Base-by-base conservation (phyloP, 2,113 vertebrate species). In the Piprites chloris region DNA sequence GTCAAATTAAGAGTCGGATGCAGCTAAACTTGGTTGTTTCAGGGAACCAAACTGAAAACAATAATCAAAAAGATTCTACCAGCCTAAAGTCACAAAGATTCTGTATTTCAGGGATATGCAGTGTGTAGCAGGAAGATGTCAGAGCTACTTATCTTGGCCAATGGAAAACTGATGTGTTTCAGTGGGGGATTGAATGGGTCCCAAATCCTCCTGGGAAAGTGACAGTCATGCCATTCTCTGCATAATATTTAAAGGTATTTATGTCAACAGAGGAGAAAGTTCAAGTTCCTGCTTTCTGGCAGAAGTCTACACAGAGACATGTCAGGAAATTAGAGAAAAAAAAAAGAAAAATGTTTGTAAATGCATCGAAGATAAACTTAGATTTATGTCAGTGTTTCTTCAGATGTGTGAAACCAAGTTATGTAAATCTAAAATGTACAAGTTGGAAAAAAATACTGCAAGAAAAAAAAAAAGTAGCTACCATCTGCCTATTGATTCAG, bases 401-500 rank as follows among this genome's bases (percentile, higher is more conserved):
- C 92, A 93, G 88, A 97, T 85, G 90, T 95, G 90, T 96, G 91
- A 97, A 96, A 89, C 28, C 53, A 93, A 94, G 68, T 85, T 97
- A 77, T 96, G 96, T 97, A 96, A 96, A 96, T 94, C 89, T 87
- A 91, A 93, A 90, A 59, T 95, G 82, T 78, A 50, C 41, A 85
- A 92, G 86, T 77, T 85, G 88, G 37, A 32, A 84, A 93, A 87
- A 87, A 93, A 30, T 32, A 44, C 18, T 23, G 28, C 7, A 9
- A 35, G 58, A 67, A 55, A 46, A 46, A 39, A 90, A 96, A 91
- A 91, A 56, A 63, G 39, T 61, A 69, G 28, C 83, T 87, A 84
- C 95, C 93, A 97, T 94, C 95, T 97, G 95, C 97, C 91, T 97
- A 89, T 93, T 93, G 86, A 94, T 95, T 96, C 76, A 94, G 92